phyloP scores from a whole-genome alignment of 2,888 invertebrate species.

The Mellilla xanthometata region DNA sequence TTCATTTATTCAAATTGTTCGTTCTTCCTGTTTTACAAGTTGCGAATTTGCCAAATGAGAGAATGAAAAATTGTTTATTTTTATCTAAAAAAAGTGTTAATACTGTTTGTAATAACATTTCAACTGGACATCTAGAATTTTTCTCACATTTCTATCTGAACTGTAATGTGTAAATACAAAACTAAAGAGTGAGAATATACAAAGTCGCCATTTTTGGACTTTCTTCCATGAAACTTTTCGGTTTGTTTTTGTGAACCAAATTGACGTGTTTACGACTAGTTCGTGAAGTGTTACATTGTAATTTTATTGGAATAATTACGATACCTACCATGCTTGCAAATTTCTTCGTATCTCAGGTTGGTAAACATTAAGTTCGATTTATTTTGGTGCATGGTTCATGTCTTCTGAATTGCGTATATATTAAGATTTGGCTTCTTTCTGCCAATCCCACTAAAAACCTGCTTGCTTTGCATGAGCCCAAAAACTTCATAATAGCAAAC shows the following conservation, averaged over 20 bases:
- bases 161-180: not conserved
- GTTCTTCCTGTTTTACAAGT: slow-evolving; percentile 14
- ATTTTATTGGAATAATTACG: slow-evolving; percentile 8
- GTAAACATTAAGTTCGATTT: slow-evolving; percentile 26
- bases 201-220: slow-evolving; percentile 53
- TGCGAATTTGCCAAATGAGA: slow-evolving; percentile 26
- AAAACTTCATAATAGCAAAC: too few relatives aligned
- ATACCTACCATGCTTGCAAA: slow-evolving; percentile 45
- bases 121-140: too few relatives aligned
- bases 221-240: slow-evolving; percentile 44
- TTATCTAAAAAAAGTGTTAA: slow-evolving; percentile 2
- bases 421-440: too few relatives aligned
- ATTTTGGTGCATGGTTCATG: too few relatives aligned
- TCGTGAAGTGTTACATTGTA: slow-evolving; percentile 26
- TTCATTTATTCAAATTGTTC: not conserved
- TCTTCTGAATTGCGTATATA: not conserved
- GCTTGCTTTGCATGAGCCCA: too few relatives aligned
- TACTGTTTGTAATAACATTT: too few relatives aligned
- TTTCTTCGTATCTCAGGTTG: slow-evolving; percentile 47
- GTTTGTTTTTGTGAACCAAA: slow-evolving; percentile 30
- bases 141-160: not conserved
- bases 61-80: slow-evolving; percentile 17
- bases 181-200: slow-evolving; percentile 24
- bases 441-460: too few relatives aligned
- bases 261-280: slow-evolving; percentile 23